Evolutionary conservation across 2,888 invertebrate genomes (phyloP), one percentile per base, ranked within the genome.

Genomic region (Ypsolopha sequella): DNA sequence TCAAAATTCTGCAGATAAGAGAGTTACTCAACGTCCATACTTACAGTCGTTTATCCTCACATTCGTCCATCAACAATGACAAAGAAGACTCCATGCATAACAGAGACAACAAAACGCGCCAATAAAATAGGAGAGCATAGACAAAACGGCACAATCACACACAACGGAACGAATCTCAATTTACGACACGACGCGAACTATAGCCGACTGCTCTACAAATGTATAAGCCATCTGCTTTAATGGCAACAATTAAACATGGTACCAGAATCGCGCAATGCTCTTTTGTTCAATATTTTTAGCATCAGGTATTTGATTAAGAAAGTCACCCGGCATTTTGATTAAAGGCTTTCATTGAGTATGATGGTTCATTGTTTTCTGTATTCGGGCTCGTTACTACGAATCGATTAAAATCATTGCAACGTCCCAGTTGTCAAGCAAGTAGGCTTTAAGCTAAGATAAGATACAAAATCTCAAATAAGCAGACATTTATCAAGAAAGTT

Each of bases 211-310:
- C 80, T 85, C 84, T 85, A 86, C 85, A 85, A 85, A 85, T 86
- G 86, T 85, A 85, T 85, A 86, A 85, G 86, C 85, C 84, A 86
- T 86, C 85, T 84, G 84, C 76, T 80, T 82, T 84, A 85, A 86
- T 86, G 76, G 86, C 71, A 66, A 75, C 85, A 85, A 85, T 86
- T 85, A 86, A 86, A 84, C 84, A 82, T 78, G 79, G 73, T 3
- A 24, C 24, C 24, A 24, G 24, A 24, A 24, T 75, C 73, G 76
- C 73, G 58, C 65, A 63, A 65, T 64, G 66, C 68, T n/a, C 39
- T 63, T 62, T 78, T 71, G 70, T 68, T 68, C 64, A 65, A 65
- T 67, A 67, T 71, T 76, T 69, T 74, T 65, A 43, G 54, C 56
- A 55, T 59, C 58, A 55, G 46, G n/a, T 62, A 65, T 70, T 71